Percentiles rank a stretch among this genome's conserved stretches.
Conservation (phyloP, 2,888 invertebrate genomes). For the Amblyjoppa fuscipennis region DNA sequence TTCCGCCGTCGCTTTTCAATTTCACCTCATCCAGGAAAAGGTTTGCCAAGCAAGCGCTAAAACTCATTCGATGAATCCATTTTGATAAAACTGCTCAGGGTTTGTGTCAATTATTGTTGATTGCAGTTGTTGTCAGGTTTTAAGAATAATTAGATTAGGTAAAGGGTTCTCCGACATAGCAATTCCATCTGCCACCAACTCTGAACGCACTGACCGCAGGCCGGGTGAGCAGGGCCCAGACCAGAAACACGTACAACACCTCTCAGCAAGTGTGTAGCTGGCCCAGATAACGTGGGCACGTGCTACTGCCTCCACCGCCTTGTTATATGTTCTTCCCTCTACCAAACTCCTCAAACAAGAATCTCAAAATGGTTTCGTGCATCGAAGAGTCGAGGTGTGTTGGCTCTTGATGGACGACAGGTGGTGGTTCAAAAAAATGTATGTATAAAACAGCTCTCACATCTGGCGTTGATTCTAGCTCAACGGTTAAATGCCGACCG, state of each 20-base stretch:
- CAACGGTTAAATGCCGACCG: conserved; percentile 34
- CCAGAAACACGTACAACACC: conserved; percentile 20
- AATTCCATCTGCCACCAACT: neutral
- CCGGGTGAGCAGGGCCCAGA: neutral
- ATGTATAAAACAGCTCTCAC: conserved; percentile 16
- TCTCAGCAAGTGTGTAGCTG: conserved; percentile 40
- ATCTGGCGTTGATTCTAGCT: conserved; percentile 61
- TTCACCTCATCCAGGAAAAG: conserved; percentile 60
- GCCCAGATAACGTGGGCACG: conserved; percentile 46
- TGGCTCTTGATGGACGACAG: conserved; percentile 51
- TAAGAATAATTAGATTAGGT: neutral
- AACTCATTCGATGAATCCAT: neutral
- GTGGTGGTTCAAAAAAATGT: conserved; percentile 51
- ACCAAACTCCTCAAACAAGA: conserved; percentile 52
- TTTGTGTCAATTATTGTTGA: neutral
- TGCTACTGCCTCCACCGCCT: conserved; percentile 42
- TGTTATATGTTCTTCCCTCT: conserved; percentile 48
- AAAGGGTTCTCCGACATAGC: neutral
- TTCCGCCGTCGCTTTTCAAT: conserved; percentile 72
- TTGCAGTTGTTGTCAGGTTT: neutral
- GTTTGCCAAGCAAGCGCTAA: neutral
- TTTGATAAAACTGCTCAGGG: neutral
- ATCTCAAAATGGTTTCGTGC: conserved; percentile 51
- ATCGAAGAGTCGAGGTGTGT: conserved; percentile 45
- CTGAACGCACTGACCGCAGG: conserved; percentile 40